A percentile compares a stretch with the other conserved stretches of the same genome.
Evolutionary conservation across 2,888 invertebrate species (phyloP).

Genomic region (Tenthredo notha): DNA sequence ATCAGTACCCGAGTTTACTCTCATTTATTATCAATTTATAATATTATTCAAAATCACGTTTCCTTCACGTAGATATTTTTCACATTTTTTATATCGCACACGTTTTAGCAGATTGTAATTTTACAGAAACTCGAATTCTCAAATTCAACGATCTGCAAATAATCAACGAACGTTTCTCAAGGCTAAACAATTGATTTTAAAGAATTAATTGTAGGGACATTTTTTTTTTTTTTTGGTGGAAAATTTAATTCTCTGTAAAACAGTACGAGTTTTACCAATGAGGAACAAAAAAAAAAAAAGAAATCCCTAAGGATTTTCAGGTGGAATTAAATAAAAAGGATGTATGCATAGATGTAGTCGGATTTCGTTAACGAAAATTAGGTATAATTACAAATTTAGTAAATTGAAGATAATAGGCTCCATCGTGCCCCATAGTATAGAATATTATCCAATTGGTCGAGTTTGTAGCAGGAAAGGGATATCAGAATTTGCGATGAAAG

Average conservation of each 20-base stretch:
- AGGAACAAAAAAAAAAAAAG: too few relatives aligned
- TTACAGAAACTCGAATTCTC: background rate
- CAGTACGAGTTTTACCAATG: too few relatives aligned
- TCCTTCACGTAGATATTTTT: too few relatives aligned
- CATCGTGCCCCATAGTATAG: constrained; percentile 5
- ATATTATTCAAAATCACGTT: background rate
- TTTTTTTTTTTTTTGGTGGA: background rate
- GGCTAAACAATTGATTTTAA: background rate
- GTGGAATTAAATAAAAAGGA: background rate
- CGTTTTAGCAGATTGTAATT: too few relatives aligned
- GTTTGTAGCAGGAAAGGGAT: background rate
- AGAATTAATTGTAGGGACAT: background rate
- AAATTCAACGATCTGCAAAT: too few relatives aligned
- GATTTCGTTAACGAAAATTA: background rate
- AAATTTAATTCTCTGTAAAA: background rate
- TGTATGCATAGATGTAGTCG: background rate
- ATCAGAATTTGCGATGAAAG: background rate
- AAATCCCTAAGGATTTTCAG: background rate
- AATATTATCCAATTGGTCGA: constrained; percentile 11
- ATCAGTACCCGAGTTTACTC: background rate
- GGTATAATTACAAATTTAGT: background rate
- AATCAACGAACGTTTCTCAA: too few relatives aligned
- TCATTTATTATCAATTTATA: background rate
- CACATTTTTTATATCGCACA: too few relatives aligned
- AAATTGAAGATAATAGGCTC: background rate